Evolutionary conservation across 1,140 invertebrate genomes (phyloP), one percentile per base, ranked within the genome.

Genomic region (Brachionus koreanus): DNA sequence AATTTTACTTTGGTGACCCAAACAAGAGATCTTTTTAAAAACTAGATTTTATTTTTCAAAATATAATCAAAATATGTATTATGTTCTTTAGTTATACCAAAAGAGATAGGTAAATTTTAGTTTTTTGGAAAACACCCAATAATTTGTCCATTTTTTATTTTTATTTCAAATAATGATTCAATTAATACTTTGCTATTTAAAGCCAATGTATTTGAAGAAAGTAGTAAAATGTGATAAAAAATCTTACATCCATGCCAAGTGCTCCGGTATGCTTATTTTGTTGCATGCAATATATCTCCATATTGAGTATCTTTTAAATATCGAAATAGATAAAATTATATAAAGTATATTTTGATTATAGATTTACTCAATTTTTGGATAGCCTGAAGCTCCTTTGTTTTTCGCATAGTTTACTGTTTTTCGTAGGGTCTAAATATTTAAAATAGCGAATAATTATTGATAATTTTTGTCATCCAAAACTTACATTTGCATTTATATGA

Each of bases 261-360:
- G 76, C 23, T 79, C 76, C 13, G 76, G 76, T 29, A 79, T 61
- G 13, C 61, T 79, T 35, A 79, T 79, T 29, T 79, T 79, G 23
- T 79, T 79, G 16, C 76, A 79, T 35, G 76, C 76, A 13, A 79
- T 79, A n/a, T 79, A 79, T 61, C 61, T 79, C 76, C 76, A 79
- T 63, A 79, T 79, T 13, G 76, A 79, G 7, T 79, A 79, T 61
- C 76, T 79, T 23, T 13, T n/a, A 42, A 5, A 33, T 25, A 61
- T 19, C 29, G 52, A 16, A n/a, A n/a, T n/a, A n/a, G 12, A 35
- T n/a, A 49, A 49, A 49, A 10, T 61, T n/a, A n/a, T n/a, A n/a
- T n/a, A n/a, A 23, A n/a, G 0, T n/a, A 4, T 37, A 13, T 33
- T 33, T 67, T 0, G 37, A 67, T 1, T 7, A 10, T n/a, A n/a